Percentiles rank a stretch among this genome's conserved stretches.
phyloP scores from a whole-genome alignment of 2,888 invertebrate species.

The Carterocephalus palaemon region DNA sequence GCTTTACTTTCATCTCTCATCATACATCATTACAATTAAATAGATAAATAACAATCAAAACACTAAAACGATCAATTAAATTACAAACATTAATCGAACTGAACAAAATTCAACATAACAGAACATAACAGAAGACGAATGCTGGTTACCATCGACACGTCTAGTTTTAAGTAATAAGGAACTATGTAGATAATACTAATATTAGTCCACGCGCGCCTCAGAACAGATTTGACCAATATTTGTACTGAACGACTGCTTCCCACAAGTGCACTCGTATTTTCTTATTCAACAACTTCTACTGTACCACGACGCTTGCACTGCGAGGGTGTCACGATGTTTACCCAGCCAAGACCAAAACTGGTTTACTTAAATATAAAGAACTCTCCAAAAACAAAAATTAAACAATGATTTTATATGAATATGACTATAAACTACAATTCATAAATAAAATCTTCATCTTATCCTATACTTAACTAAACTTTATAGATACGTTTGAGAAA shows the following conservation, averaged over 20 bases:
- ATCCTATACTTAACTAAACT: too few species aligned
- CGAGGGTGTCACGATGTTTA: conserved; percentile 63
- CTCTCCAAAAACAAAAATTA: conserved; percentile 12
- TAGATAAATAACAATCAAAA: too few species aligned
- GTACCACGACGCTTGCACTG: conserved; percentile 64
- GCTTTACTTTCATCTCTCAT: too few species aligned
- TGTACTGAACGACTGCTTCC: conserved; percentile 66
- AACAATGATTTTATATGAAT: neutral
- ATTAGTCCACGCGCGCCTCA: conserved; percentile 67
- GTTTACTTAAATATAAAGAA: conserved; percentile 44
- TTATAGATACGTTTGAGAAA: neutral
- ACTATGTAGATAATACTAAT: conserved; percentile 58
- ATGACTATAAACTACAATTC: neutral
- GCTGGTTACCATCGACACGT: conserved; percentile 29
- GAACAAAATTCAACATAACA: neutral
- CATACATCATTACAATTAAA: too few species aligned
- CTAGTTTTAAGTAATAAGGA: conserved; percentile 62
- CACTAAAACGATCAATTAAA: too few species aligned
- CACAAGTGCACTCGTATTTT: conserved; percentile 73
- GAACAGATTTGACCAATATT: conserved; percentile 74
- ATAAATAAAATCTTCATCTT: too few species aligned
- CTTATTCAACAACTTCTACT: conserved; percentile 69
- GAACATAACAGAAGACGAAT: too few species aligned
- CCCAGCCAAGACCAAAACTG: conserved; percentile 46
- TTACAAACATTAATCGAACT: conserved; percentile 19